Percentiles rank a stretch among this genome's conserved stretches.
Evolutionary conservation across 2,888 invertebrate species (phyloP).

Genomic region (Arrhopalites spinosus): DNA sequence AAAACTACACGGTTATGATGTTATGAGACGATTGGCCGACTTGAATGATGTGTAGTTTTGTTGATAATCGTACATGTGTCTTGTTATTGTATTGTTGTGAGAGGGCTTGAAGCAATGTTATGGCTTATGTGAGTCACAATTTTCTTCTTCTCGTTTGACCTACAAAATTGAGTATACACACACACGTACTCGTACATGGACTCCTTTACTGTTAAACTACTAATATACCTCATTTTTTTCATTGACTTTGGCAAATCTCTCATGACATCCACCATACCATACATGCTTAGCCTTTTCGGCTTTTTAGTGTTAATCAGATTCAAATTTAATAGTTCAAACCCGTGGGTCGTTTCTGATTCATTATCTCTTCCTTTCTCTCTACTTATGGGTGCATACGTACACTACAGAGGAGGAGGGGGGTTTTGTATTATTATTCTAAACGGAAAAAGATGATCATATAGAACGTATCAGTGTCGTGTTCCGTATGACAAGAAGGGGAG

Average conservation of each 20-base stretch:
- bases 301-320: conserved; percentile 11
- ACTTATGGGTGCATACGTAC: not conserved
- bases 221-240: not conserved
- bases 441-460: not conserved
- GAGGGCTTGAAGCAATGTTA: not conserved
- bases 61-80: not conserved
- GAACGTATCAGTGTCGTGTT: not conserved
- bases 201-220: not conserved
- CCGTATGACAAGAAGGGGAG: no score
- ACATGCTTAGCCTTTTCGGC: not conserved
- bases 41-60: not conserved
- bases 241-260: not conserved
- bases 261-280: no score
- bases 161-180: not conserved
- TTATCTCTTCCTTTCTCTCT: not conserved
- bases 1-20: not conserved
- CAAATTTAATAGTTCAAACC: not conserved
- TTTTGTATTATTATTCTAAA: not conserved
- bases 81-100: not conserved
- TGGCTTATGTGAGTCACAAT: no score
- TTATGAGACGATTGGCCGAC: not conserved
- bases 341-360: not conserved
- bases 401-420: not conserved
- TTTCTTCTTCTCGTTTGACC: not conserved
- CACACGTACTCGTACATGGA: not conserved